A percentile compares a stretch with the other conserved stretches of the same genome.
phyloP scores from a whole-genome alignment of 2,888 invertebrate genomes.

The Leptinotarsa peninsularis region DNA sequence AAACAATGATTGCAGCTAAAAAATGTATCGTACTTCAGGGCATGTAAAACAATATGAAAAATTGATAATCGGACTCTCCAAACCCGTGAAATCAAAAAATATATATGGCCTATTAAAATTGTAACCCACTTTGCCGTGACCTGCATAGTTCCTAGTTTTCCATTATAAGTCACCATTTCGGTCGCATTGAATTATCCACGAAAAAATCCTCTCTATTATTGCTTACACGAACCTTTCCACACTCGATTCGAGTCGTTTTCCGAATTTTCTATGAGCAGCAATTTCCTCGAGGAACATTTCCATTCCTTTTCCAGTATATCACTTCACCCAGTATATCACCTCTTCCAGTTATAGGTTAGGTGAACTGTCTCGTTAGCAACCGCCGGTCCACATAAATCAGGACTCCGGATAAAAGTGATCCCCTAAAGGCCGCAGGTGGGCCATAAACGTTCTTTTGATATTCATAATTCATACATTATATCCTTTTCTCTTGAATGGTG shows the following conservation, averaged over 20 bases:
- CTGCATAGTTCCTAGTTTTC: too few relatives aligned
- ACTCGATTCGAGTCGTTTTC: neutral
- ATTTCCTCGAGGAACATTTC: constrained; percentile 15
- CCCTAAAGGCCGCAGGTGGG: constrained; percentile 63
- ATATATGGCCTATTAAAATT: too few relatives aligned
- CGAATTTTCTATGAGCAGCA: neutral
- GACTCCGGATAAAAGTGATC: constrained; percentile 58
- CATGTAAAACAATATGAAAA: too few relatives aligned
- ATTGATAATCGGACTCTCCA: too few relatives aligned
- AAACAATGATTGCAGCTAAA: too few relatives aligned
- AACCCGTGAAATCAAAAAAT: too few relatives aligned
- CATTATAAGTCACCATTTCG: too few relatives aligned
- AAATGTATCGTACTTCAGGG: too few relatives aligned
- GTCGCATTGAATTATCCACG: neutral
- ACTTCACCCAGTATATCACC: constrained; percentile 34
- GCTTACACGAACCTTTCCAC: neutral
- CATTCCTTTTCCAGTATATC: constrained; percentile 29
- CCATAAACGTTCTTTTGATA: constrained; percentile 57
- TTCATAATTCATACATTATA: constrained; percentile 58
- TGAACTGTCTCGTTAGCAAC: constrained; percentile 58
- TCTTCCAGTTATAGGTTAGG: constrained; percentile 39
- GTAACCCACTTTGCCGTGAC: too few relatives aligned
- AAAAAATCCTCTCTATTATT: neutral
- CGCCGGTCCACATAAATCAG: constrained; percentile 60
- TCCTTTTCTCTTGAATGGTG: constrained; percentile 45